Evolutionary conservation across 2,113 vertebrate genomes (phyloP).

Genomic region (Myotis brandtii): DNA sequence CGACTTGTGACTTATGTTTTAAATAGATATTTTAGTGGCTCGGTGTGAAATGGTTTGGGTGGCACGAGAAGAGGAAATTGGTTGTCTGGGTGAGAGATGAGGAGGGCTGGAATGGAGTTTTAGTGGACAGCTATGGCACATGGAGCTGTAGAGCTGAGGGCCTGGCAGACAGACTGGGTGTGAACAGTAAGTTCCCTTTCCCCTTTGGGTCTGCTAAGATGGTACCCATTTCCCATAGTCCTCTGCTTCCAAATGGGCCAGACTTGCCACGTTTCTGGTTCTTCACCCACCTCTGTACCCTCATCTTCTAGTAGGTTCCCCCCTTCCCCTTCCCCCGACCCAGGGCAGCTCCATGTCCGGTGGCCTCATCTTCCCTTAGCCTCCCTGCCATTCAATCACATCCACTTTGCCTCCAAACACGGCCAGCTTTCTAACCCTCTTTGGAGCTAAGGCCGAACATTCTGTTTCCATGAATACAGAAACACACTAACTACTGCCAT

Average conservation of each 20-base stretch:
- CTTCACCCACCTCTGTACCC: background rate
- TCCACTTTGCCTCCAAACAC: background rate
- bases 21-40: background rate
- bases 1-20: background rate
- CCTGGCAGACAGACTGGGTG: background rate
- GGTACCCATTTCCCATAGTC: background rate
- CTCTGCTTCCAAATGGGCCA: background rate
- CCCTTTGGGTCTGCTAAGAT: background rate
- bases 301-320: background rate
- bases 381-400: background rate
- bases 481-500: background rate
- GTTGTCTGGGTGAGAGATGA: background rate
- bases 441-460: slow-evolving; percentile 46
- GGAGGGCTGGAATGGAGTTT: background rate
- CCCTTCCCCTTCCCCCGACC: no score
- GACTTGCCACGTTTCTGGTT: background rate
- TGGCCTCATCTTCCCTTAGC: background rate
- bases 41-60: background rate
- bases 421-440: slow-evolving; percentile 9
- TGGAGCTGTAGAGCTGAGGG: background rate
- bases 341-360: background rate
- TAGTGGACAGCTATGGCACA: background rate
- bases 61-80: background rate
- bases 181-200: background rate
- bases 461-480: slow-evolving; percentile 43